phyloP scores from a whole-genome alignment of 2,797 vertebrate species.

The Sebastes kiyomatsui region DNA sequence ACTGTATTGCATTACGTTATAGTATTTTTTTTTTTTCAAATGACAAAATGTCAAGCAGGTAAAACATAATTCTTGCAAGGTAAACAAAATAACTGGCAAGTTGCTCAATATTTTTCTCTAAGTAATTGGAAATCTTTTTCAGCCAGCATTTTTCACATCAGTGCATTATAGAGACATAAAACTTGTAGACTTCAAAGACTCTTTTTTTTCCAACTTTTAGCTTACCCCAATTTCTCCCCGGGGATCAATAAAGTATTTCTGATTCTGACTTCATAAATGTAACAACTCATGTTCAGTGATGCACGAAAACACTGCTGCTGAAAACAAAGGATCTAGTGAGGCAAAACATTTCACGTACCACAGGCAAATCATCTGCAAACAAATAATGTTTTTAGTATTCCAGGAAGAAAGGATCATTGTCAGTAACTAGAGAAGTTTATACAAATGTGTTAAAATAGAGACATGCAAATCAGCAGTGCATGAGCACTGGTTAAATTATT shows the following conservation, averaged over 20 bases:
- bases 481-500: neutral
- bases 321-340: neutral
- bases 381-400: neutral
- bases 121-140: neutral
- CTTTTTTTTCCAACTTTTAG: too few relatives aligned
- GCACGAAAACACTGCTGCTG: neutral
- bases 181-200: neutral
- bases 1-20: neutral
- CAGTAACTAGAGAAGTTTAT: neutral
- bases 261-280: neutral
- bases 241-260: too few relatives aligned
- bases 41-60: neutral
- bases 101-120: neutral
- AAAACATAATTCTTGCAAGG: neutral
- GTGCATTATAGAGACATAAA: neutral
- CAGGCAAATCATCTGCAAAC: neutral
- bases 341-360: neutral
- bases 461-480: neutral
- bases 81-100: neutral
- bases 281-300: neutral
- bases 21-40: neutral
- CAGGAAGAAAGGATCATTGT: neutral
- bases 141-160: neutral
- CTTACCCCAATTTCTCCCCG: too few relatives aligned
- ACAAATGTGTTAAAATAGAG: neutral